A percentile compares a stretch with the other conserved stretches of the same genome.
Conservation (phyloP, 2,797 vertebrate genomes). For the Melanotaenia maccullochi region DNA sequence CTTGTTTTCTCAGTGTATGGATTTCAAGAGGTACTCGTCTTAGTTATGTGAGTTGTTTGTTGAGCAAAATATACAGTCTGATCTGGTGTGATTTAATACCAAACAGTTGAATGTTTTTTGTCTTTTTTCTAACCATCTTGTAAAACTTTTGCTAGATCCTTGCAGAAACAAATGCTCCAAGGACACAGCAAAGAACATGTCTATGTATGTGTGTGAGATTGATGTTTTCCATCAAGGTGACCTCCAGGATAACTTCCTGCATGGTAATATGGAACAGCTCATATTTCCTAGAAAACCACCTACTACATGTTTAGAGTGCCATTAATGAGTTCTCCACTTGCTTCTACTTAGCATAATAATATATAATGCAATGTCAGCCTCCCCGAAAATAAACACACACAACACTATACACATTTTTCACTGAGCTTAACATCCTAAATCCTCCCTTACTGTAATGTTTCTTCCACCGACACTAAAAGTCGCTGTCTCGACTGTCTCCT, state of each 20-base stretch:
- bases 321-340: constrained; percentile 18
- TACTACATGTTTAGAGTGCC: constrained; percentile 21
- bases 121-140: no score
- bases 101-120: no score
- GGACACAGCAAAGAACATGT: background rate
- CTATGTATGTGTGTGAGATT: constrained; percentile 8
- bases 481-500: constrained; percentile 45
- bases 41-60: no score
- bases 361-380: constrained; percentile 18
- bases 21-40: no score
- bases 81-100: no score
- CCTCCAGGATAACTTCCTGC: constrained; percentile 46
- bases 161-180: background rate
- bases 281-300: constrained; percentile 42
- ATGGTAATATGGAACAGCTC: constrained; percentile 41
- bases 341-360: constrained; percentile 48
- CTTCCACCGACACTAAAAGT: constrained; percentile 47
- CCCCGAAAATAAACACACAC: constrained; percentile 44
- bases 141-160: no score
- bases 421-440: constrained; percentile 39
- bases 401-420: constrained; percentile 23
- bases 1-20: no score
- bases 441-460: constrained; percentile 39
- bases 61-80: no score
- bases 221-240: constrained; percentile 61